Percentiles rank a stretch among this genome's conserved stretches.
Evolutionary conservation across 2,113 vertebrate genomes (phyloP).

Genomic region (Thomomys bottae): DNA sequence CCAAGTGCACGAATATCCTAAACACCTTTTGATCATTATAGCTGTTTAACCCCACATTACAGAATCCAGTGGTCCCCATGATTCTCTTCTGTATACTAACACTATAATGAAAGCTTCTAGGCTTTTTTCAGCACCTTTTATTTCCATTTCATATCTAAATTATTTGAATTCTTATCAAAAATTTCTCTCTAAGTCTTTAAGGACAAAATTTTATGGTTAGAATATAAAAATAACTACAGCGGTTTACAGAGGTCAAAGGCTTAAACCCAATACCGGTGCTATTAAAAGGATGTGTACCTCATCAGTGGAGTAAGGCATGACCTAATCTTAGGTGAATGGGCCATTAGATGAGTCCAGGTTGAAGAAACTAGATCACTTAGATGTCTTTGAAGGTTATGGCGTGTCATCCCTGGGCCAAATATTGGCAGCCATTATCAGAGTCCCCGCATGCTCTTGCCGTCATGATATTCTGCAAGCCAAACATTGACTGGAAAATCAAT

Average conservation of each 20-base stretch:
- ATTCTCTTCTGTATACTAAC: not conserved
- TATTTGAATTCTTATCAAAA: constrained; percentile 21
- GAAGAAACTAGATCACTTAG: no score
- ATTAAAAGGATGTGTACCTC: not conserved
- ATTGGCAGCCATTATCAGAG: no score
- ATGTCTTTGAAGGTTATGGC: not conserved
- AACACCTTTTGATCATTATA: not conserved
- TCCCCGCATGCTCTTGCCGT: not conserved
- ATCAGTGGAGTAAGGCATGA: not conserved
- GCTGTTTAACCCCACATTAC: not conserved
- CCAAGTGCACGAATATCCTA: not conserved
- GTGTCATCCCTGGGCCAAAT: not conserved
- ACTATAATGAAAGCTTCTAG: not conserved
- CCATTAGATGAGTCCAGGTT: not conserved
- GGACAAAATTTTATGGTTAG: not conserved
- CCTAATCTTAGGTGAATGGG: not conserved
- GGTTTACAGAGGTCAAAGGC: not conserved
- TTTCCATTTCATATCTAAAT: not conserved
- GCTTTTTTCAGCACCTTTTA: not conserved
- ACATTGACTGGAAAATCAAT: not conserved
- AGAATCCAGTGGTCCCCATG: not conserved
- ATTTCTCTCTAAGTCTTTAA: not conserved
- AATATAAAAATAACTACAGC: not conserved
- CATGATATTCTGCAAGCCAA: not conserved
- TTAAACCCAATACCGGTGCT: not conserved